Base-by-base conservation (phyloP, 2,888 invertebrate species). In the Incurvaria masculella region DNA sequence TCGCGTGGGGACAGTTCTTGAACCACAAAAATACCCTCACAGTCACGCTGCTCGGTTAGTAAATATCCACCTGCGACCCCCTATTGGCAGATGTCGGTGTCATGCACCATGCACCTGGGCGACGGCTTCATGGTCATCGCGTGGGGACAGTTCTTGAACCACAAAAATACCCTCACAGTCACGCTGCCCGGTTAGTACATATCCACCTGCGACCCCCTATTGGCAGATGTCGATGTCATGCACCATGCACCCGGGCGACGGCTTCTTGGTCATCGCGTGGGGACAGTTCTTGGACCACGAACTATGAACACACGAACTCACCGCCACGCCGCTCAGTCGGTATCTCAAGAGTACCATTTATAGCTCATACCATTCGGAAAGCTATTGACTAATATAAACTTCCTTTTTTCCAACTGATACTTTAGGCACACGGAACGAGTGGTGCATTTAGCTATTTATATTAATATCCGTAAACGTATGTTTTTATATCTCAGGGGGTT, bases 201-300 rank as follows among this genome's bases (percentile, higher is more conserved):
- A 54, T 86, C 90, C 17, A 82, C 88, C 50, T 86, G 89, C 14
- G 91, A 93, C 2, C 84, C n/a, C 81, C 49, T 83, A 87, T 52
- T 72, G 94, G 53, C 94, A 94, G 1, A 79, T 87, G 50, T 88
- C 94, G 0, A 84, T 94, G 17, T 94, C n/a, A n/a, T n/a, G 85
- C 95, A 95, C 69, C 91, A 93, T 38, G 94, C 94, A 95, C 70
- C 94, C 94, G 70, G 94, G 94, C 21, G 93, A 94, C 45, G 94
- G 94, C 26, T 92, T 94, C 59, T 91, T 94, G 89, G 87, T 94
- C 49, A 90, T 91, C 57, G 93, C 94, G 49, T 94, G 94, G 94
- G 94, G 94, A 58, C 94, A 94, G 72, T 94, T 94, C 72, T 92
- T 94, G 86, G 94, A 94, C 72, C 94, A 94, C 78, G 94, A 94